Percentiles rank a stretch among this genome's conserved stretches.
Conservation (phyloP, 2,888 invertebrate genomes). For the Andricus curvator region DNA sequence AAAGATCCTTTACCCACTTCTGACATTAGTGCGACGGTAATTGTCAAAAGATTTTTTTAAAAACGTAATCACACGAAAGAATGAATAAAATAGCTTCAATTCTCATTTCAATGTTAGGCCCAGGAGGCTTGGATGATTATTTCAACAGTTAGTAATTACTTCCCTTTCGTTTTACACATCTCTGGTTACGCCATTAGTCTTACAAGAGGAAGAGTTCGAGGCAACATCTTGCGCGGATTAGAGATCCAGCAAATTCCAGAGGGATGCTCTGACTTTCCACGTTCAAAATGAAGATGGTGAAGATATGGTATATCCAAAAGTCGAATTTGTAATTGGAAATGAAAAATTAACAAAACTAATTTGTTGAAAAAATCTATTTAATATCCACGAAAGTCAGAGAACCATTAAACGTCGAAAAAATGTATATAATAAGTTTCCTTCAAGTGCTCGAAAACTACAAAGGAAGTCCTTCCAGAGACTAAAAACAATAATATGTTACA, state of each 20-base stretch:
- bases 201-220: slow-evolving; percentile 53
- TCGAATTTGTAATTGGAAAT: not conserved
- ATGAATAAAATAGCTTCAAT: slow-evolving; percentile 59
- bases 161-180: slow-evolving; percentile 67
- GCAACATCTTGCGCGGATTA: slow-evolving; percentile 75
- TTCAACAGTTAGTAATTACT: slow-evolving; percentile 74
- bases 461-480: no score
- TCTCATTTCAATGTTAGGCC: slow-evolving; percentile 45
- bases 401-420: no score
- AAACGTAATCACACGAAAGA: slow-evolving; percentile 56
- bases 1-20: slow-evolving; percentile 54
- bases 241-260: slow-evolving; percentile 61
- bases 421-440: no score
- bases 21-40: slow-evolving; percentile 51
- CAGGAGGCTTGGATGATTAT: slow-evolving; percentile 65
- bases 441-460: no score
- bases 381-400: no score
- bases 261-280: not conserved
- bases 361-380: no score
- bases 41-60: slow-evolving; percentile 55
- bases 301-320: not conserved
- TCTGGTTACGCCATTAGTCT: slow-evolving; percentile 61
- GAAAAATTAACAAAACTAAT: no score
- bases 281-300: slow-evolving; percentile 15
- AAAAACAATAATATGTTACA: no score